Percentiles rank a stretch among this genome's conserved stretches.
phyloP scores from a whole-genome alignment of 2,888 invertebrate species.

The Callyntrura sp. region DNA sequence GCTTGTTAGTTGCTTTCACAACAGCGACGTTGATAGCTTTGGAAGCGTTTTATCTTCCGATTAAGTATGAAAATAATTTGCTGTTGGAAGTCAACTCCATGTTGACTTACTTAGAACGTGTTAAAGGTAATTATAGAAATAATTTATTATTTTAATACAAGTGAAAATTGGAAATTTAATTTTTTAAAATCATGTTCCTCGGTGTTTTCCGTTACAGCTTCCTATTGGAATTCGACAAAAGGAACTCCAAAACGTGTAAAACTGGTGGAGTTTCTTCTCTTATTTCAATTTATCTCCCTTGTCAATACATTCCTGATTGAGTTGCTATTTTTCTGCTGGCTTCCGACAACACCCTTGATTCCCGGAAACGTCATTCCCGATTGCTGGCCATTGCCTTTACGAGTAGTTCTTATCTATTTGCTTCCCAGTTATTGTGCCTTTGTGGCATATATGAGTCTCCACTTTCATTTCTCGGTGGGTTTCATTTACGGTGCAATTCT shows the following conservation, averaged over 20 bases:
- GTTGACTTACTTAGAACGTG: slow-evolving; percentile 4
- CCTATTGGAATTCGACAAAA: not conserved
- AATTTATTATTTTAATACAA: too few species aligned
- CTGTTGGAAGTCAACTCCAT: slow-evolving; percentile 19
- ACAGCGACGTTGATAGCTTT: not conserved
- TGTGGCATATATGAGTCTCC: not conserved
- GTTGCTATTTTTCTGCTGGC: not conserved
- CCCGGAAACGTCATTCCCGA: slow-evolving; percentile 27
- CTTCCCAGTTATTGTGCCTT: slow-evolving; percentile 16
- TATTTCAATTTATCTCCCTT: slow-evolving; percentile 13
- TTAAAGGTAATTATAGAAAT: not conserved
- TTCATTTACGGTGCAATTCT: slow-evolving; percentile 21
- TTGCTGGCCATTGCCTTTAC: not conserved
- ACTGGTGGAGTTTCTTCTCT: not conserved
- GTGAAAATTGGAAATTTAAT: too few species aligned
- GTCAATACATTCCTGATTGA: not conserved
- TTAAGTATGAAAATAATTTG: not conserved
- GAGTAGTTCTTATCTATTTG: not conserved
- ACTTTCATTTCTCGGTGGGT: slow-evolving; percentile 17
- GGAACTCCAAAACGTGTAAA: not conserved
- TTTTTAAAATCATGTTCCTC: too few species aligned
- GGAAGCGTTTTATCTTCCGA: not conserved
- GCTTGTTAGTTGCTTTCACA: slow-evolving; percentile 13
- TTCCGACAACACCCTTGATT: not conserved
- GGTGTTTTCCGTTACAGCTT: not conserved